phyloP scores from a whole-genome alignment of 2,888 invertebrate species.

The Acrobeloides nanus region DNA sequence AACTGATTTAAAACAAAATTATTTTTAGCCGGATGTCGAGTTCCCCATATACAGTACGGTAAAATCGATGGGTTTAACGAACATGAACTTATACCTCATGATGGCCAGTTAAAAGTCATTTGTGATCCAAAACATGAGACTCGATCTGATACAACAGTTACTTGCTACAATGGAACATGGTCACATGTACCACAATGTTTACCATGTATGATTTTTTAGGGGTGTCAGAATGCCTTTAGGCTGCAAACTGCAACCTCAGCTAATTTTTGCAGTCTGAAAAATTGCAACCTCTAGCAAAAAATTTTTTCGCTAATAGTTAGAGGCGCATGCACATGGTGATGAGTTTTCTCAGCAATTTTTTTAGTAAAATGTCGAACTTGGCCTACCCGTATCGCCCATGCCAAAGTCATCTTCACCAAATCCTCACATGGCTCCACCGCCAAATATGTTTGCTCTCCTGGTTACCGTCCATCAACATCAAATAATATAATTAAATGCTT shows the following conservation, averaged over 20 bases:
- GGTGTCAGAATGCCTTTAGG: too few species aligned
- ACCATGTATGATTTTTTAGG: conserved; percentile 51
- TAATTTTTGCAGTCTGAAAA: too few species aligned
- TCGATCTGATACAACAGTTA: conserved; percentile 33
- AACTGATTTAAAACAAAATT: conserved; percentile 3
- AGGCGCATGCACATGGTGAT: too few species aligned
- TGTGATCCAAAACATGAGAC: conserved; percentile 65
- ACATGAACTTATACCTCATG: conserved; percentile 63
- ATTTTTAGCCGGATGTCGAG: conserved; percentile 71
- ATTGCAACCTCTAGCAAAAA: too few species aligned
- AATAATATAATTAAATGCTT: conserved; percentile 69
- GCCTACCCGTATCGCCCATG: conserved; percentile 78
- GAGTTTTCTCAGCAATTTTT: conserved; percentile 3
- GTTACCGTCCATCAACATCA: conserved; percentile 59
- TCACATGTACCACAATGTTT: conserved; percentile 55
- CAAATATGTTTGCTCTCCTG: conserved; percentile 83
- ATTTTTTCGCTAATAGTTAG: too few species aligned
- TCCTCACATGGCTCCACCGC: conserved; percentile 95
- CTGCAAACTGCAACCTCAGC: too few species aligned
- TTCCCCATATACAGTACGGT: conserved; percentile 39
- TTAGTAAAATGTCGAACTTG: conserved; percentile 70
- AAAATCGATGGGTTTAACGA: conserved; percentile 50
- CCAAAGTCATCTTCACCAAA: conserved; percentile 91
- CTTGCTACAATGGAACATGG: conserved; percentile 58
- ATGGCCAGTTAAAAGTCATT: conserved; percentile 69